Evolutionary conservation across 2,113 vertebrate species (phyloP), one percentile per base, ranked within the genome.

Genomic region (Atherinomorus stipes): DNA sequence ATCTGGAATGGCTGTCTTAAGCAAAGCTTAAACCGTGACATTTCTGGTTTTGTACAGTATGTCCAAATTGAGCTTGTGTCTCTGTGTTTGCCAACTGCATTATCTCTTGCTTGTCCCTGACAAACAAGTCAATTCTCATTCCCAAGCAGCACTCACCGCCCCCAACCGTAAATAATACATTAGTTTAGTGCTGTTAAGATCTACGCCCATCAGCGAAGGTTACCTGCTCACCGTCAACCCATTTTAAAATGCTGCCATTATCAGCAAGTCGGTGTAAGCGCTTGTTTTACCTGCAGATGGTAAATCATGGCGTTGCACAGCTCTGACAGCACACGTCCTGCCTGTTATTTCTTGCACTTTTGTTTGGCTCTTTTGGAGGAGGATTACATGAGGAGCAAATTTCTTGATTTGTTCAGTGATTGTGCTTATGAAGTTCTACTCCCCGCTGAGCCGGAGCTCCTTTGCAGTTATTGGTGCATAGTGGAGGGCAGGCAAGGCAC

Each of bases 111-210:
- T 51, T 62, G 52, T 51, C 37, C 44, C 65, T 62, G 71, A 65
- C 80, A 75, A 85, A 66, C 63, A 64, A 78, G 63, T 77, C 73
- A 65, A 49, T 78, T 85, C 37, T 78, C 51, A 57, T 76, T 76
- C 53, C 70, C 56, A 11, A 68, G 45, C 80, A 65, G 59, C 51
- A n/a, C 61, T 65, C 71, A 0, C 49, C 4, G 18, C 58, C 44
- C 71, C 72, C 64, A 34, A 26, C 64, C 23, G 68, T 74, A 74
- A 79, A 84, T 75, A 78, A 77, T 77, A 79, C 61, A 76, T 76
- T n/a, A 53, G 58, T 25, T 76, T 23, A 53, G 64, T n/a, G 31
- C 28, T 62, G 71, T 70, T 81, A 73, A 56, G 67, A 76, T 76
- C 66, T 64, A n/a, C 23, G 51, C 11, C 38, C 56, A 63, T 59